Conservation (phyloP, 2,113 vertebrate genomes). For the Carassius auratus region DNA sequence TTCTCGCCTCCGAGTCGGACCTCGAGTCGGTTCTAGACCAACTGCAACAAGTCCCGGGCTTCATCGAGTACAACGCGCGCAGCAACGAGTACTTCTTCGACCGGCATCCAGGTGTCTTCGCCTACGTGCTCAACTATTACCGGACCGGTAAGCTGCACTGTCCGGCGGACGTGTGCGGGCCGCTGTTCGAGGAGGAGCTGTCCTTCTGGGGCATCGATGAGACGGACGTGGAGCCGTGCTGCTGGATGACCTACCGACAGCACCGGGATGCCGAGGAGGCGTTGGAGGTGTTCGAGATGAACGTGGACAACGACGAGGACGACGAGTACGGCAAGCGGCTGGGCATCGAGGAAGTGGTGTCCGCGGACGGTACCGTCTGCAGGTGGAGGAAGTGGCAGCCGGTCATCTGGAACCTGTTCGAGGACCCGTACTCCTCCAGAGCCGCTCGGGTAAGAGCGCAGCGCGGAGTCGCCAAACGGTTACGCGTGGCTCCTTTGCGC, state of each 20-base stretch:
- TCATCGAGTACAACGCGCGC: slow-evolving; percentile 78
- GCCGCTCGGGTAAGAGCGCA: slow-evolving; percentile 89
- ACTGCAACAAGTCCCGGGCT: slow-evolving; percentile 77
- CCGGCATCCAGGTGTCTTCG: slow-evolving; percentile 92
- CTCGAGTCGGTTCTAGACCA: slow-evolving; percentile 80
- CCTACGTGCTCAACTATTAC: slow-evolving; percentile 95
- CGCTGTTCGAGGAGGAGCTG: slow-evolving; percentile 93
- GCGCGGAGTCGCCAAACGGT: slow-evolving; percentile 24
- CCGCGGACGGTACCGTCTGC: slow-evolving; percentile 74
- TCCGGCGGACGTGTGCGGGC: slow-evolving; percentile 94
- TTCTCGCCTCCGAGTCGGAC: slow-evolving; percentile 88
- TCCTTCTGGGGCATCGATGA: slow-evolving; percentile 97
- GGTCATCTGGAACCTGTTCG: slow-evolving; percentile 92
- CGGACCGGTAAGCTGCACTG: slow-evolving; percentile 95
- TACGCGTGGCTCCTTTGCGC: slow-evolving; percentile 2
- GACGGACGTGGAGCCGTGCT: slow-evolving; percentile 97
- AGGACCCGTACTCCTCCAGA: slow-evolving; percentile 94
- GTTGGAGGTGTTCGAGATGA: slow-evolving; percentile 94
- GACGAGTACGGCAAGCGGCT: slow-evolving; percentile 80
- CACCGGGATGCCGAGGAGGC: slow-evolving; percentile 96
- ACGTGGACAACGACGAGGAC: slow-evolving; percentile 79
- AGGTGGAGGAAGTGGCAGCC: slow-evolving; percentile 91
- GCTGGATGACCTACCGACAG: slow-evolving; percentile 96
- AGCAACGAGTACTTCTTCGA: slow-evolving; percentile 93
- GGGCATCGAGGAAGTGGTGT: slow-evolving; percentile 78